Base-by-base conservation (phyloP, 2,888 invertebrate species). In the Sarcophaga subvicina region DNA sequence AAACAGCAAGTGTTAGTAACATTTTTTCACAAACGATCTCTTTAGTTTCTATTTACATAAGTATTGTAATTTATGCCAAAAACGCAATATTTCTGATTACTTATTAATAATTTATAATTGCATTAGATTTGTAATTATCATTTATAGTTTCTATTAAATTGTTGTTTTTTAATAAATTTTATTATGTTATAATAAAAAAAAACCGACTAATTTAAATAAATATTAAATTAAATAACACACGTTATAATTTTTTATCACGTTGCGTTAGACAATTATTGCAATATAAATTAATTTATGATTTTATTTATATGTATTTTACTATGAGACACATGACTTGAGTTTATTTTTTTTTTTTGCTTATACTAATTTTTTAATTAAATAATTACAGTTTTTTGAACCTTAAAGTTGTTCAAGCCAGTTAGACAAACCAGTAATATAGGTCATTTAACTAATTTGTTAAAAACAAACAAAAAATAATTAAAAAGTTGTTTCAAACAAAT, bases 11-110 rank as follows among this genome's bases (percentile, higher is more conserved):
- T 37, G 8, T 37, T 37, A 10, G 14, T 5, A 22, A 37, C 22
- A 14, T 25, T 66, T 66, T 66, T 66, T 66, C 37, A 37, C 37
- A 37, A 66, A 27, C 27, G 66, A 17, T 66, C 66, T 25, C 54
- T 17, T 54, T 54, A 54, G 54, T 54, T 14, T 54, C 17, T 4
- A 54, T 54, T 54, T 14, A 54, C 54, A 54, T 25, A 25, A 63
- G 27, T 59, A 25, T 59, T 73, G 45, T 76, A 84, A 84, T 84
- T 84, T 66, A 84, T 84, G 75, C 75, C 27, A 80, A 70, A 84
- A 83, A 75, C 75, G 80, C 84, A 80, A 80, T 84, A 75, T 79
- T 59, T 79, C 4, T 45, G 47, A 54, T 72, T 64, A 64, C 6
- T 70, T 49, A 75, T 62, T n/a, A 60, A 60, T 22, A 66, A 59